Evolutionary conservation across 2,113 vertebrate species (phyloP).

Genomic region (Gadus chalcogrammus): DNA sequence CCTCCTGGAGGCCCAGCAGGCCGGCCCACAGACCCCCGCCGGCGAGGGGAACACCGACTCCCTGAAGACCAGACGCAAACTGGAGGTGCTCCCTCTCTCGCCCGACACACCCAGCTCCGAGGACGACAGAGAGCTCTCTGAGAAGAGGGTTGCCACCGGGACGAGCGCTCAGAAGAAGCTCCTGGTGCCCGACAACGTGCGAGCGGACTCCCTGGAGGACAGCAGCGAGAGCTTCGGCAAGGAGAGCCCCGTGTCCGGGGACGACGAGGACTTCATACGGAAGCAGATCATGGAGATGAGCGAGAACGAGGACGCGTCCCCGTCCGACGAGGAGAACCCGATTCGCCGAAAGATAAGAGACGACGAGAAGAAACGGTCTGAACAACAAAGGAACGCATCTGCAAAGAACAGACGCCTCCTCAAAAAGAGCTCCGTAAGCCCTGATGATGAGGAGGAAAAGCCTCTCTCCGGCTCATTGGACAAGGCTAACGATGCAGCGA

Average conservation of each 20-base stretch:
- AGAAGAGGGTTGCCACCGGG: slow-evolving; percentile 52
- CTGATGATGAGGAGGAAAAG: slow-evolving; percentile 82
- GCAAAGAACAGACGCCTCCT: slow-evolving; percentile 78
- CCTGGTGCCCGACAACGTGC: slow-evolving; percentile 70
- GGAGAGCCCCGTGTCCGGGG: slow-evolving; percentile 86
- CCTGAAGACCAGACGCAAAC: slow-evolving; percentile 73
- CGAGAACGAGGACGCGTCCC: slow-evolving; percentile 92
- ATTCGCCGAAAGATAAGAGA: slow-evolving; percentile 78
- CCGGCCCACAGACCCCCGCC: slow-evolving; percentile 68
- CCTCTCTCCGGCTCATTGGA: slow-evolving; percentile 75
- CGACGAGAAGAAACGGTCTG: slow-evolving; percentile 68
- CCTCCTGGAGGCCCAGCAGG: slow-evolving; percentile 89
- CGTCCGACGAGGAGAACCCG: slow-evolving; percentile 86
- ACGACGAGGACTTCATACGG: slow-evolving; percentile 91
- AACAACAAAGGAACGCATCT: slow-evolving; percentile 69
- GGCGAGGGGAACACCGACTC: slow-evolving; percentile 63
- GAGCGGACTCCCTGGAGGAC: slow-evolving; percentile 87
- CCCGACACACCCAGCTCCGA: slow-evolving; percentile 79
- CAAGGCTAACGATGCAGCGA: slow-evolving; percentile 74
- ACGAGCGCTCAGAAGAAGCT: slow-evolving; percentile 67
- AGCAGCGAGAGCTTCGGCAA: slow-evolving; percentile 89
- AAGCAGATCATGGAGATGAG: slow-evolving; percentile 96
- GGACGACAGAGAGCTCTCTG: slow-evolving; percentile 73
- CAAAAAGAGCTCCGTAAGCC: slow-evolving; percentile 80
- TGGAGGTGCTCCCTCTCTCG: slow-evolving; percentile 74